These are phyloP conservation scores for Trachymyrmex septentrionalis DNA, from an alignment of 1,140 invertebrate genomes.

Conservation along the genomic window DNA sequence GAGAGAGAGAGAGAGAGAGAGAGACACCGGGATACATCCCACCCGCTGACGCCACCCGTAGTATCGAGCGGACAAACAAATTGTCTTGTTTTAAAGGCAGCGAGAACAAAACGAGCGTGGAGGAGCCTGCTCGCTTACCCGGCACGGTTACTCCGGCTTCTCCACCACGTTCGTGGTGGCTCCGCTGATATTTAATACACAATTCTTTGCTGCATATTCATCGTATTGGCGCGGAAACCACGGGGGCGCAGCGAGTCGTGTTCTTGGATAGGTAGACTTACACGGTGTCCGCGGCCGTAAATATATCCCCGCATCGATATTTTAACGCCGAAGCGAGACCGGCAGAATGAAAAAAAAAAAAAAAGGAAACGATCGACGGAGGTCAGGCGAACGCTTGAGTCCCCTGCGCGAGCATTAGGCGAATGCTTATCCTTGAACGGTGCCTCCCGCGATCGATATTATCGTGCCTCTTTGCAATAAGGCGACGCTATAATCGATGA, in stretches of 20 bases:
- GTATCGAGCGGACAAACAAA: constrained; percentile 76
- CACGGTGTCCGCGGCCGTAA: constrained; percentile 74
- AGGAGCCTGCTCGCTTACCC: constrained; percentile 46
- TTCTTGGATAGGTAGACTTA: constrained; percentile 74
- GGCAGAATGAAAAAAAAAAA: constrained; percentile 38
- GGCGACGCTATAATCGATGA: neutral
- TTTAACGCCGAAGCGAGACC: constrained; percentile 69
- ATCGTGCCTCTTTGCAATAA: constrained; percentile 26
- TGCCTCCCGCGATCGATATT: constrained; percentile 27
- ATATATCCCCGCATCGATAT: constrained; percentile 77
- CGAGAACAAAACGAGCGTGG: constrained; percentile 60
- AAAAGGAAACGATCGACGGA: constrained; percentile 64
- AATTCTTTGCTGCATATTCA: constrained; percentile 76
- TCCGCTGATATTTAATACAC: constrained; percentile 78
- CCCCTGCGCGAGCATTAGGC: constrained; percentile 28
- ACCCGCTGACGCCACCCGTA: constrained; percentile 72
- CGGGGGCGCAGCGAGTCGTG: constrained; percentile 74
- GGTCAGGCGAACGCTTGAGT: constrained; percentile 60
- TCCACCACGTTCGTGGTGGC: constrained; percentile 62
- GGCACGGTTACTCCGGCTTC: constrained; percentile 63
- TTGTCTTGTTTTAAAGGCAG: constrained; percentile 77
- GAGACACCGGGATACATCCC: constrained; percentile 64
- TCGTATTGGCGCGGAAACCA: constrained; percentile 74
- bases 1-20: constrained; percentile 26
- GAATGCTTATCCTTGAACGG: constrained; percentile 11